phyloP scores from a whole-genome alignment of 2,888 invertebrate species.

The Agriopis aurantiaria region DNA sequence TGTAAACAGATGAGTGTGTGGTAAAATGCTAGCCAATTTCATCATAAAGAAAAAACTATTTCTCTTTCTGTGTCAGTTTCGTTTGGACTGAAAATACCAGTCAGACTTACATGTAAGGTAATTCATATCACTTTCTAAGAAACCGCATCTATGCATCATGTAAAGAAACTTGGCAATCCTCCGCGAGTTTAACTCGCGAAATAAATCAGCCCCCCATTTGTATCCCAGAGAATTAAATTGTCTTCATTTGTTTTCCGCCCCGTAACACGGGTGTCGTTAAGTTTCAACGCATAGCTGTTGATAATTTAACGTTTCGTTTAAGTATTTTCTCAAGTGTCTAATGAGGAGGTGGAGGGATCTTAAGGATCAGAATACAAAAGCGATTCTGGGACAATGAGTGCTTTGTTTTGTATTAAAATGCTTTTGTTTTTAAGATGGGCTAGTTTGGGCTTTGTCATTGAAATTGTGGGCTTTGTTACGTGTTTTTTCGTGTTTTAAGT shows the following conservation, averaged over 20 bases:
- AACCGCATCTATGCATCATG: conserved; percentile 49
- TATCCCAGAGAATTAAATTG: conserved; percentile 73
- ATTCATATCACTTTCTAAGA: conserved; percentile 12
- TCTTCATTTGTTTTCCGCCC: conserved; percentile 71
- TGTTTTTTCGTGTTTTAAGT: neutral
- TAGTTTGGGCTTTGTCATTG: conserved; percentile 13
- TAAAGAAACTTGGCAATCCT: conserved; percentile 60
- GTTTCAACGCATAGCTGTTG: conserved; percentile 48
- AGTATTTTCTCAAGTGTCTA: conserved; percentile 25
- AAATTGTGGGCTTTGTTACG: conserved; percentile 3
- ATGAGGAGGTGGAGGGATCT: conserved; percentile 7
- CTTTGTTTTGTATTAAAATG: conserved; percentile 18
- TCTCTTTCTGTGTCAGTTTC: neutral
- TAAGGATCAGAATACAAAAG: conserved; percentile 16
- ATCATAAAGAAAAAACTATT: too few relatives aligned
- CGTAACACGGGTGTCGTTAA: conserved; percentile 48
- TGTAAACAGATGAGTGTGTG: too few relatives aligned
- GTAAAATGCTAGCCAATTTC: too few relatives aligned
- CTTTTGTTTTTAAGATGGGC: conserved; percentile 17
- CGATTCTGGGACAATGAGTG: conserved; percentile 9
- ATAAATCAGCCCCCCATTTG: conserved; percentile 76
- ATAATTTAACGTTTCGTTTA: conserved; percentile 38
- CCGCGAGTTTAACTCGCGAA: conserved; percentile 64
- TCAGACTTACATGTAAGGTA: too few relatives aligned
- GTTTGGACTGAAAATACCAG: neutral